Evolutionary conservation across 2,113 vertebrate genomes (phyloP), one percentile per base, ranked within the genome.

Genomic region (Pedionomus torquatus): DNA sequence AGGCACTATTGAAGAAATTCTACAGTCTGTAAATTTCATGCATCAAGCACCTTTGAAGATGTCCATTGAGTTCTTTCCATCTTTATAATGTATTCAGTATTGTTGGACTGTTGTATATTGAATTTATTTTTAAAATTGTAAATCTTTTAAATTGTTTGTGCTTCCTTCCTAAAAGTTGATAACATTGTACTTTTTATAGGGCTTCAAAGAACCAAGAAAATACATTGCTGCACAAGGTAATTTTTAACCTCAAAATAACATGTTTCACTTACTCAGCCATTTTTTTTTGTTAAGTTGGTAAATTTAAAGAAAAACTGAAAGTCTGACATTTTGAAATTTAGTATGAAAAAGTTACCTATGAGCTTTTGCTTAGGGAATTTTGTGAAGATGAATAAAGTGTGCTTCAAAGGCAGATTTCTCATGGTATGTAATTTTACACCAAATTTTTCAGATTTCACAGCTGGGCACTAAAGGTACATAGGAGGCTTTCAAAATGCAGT

Each of bases 161-260:
- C 26, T 57, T 92, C 70, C 33, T 69, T 60, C 48, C 43, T 76
- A 19, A 49, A 51, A 39, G 12, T 30, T 91, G 6, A 13, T 65
- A 91, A 74, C 39, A 13, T 54, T 70, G 6, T 78, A 16, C 94
- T 97, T 89, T 96, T 97, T 95, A 74, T 65, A 99, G 99, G 99
- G 99, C 35, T 99, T 98, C 98, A 99, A 99, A 86, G 99, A 99
- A 94, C 97, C 98, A 23, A 99, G 99, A 91, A 99, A 99, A 97
- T 99, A 99, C 72, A 99, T 99, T 83, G 99, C 99, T 96, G 99
- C 99, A 74, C 99, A 99, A 99, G 99, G 99, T 99, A 98, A 48
- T 81, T 48, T 35, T 41, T 54, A 31, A 58, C 23, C 46, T 82
- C 89, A 49, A 54, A 76, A 75, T 6, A 64, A 33, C 31, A 21